Evolutionary conservation across 2,797 vertebrate species (phyloP), one percentile per base, ranked within the genome.

Genomic region (Choloepus didactylus): DNA sequence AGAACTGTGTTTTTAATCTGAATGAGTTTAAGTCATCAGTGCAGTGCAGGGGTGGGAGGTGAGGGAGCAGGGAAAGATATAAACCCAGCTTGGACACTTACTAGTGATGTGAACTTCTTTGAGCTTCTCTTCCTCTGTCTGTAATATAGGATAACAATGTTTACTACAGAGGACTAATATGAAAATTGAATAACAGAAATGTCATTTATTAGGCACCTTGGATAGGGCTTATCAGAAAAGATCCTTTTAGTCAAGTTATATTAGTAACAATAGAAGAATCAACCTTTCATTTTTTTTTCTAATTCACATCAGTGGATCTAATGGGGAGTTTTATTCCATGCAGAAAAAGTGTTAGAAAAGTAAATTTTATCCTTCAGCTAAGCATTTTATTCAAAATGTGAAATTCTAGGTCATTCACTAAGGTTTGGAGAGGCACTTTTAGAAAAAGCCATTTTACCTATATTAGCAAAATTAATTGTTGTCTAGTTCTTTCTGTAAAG

Each of bases 241-340:
- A 89, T 35, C 6, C 1, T 81, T 92, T 81, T 46, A 91, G 73
- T 75, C 35, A 85, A 91, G 41, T 44, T 35, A 35, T 67, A 46
- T 64, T 51, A 92, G 77, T 92, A 87, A 87, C 19, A 94, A 66
- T 73, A 27, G 6, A 83, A 12, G 6, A 70, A 92, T 21, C 10
- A 80, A 82, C 73, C 18, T 54, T 38, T 41, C 18, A 62, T 35
- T 75, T 49, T 60, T 49, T 46, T 38, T 21, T 54, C 51, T 82
- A n/a, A 51, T 89, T 87, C 5, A 75, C 5, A 75, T 11, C 25
- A 87, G 12, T 60, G 41, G 21, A 83, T 80, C 1, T 51, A 87
- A 70, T 9, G 2, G 16, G n/a, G 12, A 64, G 23, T 69, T 81
- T 85, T 64, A 95, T 54, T 67, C 49, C 60, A 31, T 7, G 60